These are phyloP conservation scores for Centroberyx gerrardi DNA, from an alignment of 2,797 vertebrate species.

Conservation along the genomic window DNA sequence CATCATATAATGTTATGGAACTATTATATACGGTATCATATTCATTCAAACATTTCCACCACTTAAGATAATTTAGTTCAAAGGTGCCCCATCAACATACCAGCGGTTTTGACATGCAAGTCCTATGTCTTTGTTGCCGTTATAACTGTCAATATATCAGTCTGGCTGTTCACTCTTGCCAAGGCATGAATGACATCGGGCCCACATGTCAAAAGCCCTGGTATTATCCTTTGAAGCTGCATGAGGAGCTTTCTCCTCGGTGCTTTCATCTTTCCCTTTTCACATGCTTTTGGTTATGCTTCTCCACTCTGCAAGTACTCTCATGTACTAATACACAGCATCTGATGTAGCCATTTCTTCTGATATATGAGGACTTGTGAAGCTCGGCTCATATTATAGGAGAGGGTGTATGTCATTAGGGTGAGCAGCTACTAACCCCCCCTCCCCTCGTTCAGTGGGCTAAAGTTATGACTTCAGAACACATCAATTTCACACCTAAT, in stretches of 20 bases:
- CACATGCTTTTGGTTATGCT: constrained; percentile 11
- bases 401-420: too few species aligned
- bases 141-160: background rate
- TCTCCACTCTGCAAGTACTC: background rate
- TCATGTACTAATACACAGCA: background rate
- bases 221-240: constrained; percentile 38
- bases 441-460: too few species aligned
- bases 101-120: too few species aligned
- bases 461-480: too few species aligned
- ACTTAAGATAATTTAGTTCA: too few species aligned
- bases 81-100: too few species aligned
- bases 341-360: constrained; percentile 24
- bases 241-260: background rate
- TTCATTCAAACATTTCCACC: too few species aligned
- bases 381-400: constrained; percentile 11
- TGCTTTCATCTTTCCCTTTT: constrained; percentile 30
- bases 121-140: too few species aligned
- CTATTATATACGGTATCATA: too few species aligned
- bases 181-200: background rate
- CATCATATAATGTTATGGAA: too few species aligned
- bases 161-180: background rate
- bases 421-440: background rate
- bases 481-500: too few species aligned
- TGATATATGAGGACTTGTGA: background rate
- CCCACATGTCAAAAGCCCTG: background rate